Evolutionary conservation across 2,113 vertebrate species (phyloP).

Genomic region (Scopus umbretta): DNA sequence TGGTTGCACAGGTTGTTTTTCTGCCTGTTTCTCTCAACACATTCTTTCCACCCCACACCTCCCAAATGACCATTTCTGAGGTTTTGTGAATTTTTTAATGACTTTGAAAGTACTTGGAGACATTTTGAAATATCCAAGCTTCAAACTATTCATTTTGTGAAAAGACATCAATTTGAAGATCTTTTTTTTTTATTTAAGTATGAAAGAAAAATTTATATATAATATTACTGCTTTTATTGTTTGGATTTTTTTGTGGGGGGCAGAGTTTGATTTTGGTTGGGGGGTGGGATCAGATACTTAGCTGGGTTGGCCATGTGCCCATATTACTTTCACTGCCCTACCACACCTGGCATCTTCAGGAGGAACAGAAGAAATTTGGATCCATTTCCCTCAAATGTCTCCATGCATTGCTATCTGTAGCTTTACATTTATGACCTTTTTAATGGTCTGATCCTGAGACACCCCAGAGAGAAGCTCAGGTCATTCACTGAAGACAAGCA

Average conservation of each 20-base stretch:
- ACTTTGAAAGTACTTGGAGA: not conserved
- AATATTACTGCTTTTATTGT: not conserved
- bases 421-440: not conserved
- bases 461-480: not conserved
- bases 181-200: not conserved
- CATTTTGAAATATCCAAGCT: not conserved
- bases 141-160: not conserved
- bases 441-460: not conserved
- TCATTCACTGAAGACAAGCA: not conserved
- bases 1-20: not conserved
- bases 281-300: not conserved
- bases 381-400: not conserved
- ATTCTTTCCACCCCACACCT: not conserved
- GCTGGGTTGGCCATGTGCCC: not conserved
- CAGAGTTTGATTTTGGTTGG: not conserved
- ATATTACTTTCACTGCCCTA: not conserved
- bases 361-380: not conserved
- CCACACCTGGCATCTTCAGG: not conserved
- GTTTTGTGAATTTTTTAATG: not conserved
- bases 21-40: not conserved
- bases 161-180: not conserved
- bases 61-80: not conserved
- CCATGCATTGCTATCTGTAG: not conserved
- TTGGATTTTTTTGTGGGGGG: rapidly evolving
- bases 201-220: not conserved